Evolutionary conservation across 2,888 invertebrate species (phyloP).

Genomic region (Megalurothrips usitatus): DNA sequence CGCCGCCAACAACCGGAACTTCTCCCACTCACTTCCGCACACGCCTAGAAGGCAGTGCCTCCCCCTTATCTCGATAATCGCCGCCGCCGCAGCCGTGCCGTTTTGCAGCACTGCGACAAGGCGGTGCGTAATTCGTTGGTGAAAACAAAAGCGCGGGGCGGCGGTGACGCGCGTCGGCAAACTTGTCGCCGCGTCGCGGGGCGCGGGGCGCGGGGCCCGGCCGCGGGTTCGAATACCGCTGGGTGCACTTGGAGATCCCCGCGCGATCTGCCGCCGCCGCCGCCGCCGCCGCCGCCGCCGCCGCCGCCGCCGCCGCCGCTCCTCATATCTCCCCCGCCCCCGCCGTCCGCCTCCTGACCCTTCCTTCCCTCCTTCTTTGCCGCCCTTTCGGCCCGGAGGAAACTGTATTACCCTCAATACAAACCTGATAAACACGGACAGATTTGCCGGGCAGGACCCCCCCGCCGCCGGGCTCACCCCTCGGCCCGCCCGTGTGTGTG

Average conservation of each 20-base stretch:
- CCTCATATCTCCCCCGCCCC: not conserved
- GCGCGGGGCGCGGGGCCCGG: no score
- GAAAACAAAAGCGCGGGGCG: not conserved
- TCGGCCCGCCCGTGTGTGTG: not conserved
- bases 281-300: no score
- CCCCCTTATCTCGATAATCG: constrained; percentile 18
- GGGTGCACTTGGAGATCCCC: not conserved
- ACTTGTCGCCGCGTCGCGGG: no score
- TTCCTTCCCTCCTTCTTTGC: not conserved
- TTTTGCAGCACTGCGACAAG: constrained; percentile 12
- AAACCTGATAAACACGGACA: constrained; percentile 18
- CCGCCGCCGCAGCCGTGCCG: not conserved
- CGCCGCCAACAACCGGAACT: not conserved
- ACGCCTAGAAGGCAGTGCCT: not conserved
- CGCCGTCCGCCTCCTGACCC: not conserved
- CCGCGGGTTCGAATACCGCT: not conserved
- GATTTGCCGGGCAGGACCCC: not conserved
- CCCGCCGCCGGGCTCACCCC: not conserved
- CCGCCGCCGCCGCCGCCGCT: not conserved
- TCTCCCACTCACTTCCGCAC: not conserved
- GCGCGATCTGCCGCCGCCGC: not conserved
- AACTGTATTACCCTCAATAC: not conserved
- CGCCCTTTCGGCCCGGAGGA: not conserved
- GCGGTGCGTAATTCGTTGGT: constrained; percentile 18
- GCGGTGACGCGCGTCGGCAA: no score